Evolutionary conservation across 1,140 invertebrate genomes (phyloP).

Genomic region (Hylaeus volcanicus): DNA sequence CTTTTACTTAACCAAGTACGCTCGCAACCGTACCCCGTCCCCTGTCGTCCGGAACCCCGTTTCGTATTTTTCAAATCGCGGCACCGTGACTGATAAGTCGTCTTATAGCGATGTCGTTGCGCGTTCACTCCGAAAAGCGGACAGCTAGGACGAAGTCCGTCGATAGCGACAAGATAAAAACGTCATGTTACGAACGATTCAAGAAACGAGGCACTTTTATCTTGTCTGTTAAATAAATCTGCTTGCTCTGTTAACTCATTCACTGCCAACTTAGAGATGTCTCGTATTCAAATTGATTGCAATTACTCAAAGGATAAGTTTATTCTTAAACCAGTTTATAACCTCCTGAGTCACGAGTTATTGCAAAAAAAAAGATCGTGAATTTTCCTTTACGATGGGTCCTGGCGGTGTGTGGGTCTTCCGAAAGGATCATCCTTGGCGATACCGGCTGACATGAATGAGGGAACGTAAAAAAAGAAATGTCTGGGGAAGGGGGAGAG

Average conservation of each 20-base stretch:
- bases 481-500: not conserved
- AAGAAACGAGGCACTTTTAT: no score
- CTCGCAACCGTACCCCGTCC: not conserved
- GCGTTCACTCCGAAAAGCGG: conserved; percentile 16
- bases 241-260: no score
- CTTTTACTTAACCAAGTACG: conserved; percentile 11
- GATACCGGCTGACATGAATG: conserved; percentile 3
- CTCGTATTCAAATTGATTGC: no score
- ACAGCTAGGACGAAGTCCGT: not conserved
- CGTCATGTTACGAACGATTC: not conserved
- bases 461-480: not conserved
- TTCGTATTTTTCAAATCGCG: conserved; percentile 53
- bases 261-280: no score
- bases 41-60: not conserved
- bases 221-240: no score
- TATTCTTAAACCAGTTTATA: no score
- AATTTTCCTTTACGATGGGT: no score
- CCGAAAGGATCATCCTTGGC: not conserved
- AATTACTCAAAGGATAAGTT: no score
- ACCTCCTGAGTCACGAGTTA: no score
- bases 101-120: conserved; percentile 40
- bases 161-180: conserved; percentile 44
- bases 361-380: no score
- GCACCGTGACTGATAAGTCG: conserved; percentile 42
- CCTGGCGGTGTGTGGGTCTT: not conserved